phyloP scores from a whole-genome alignment of 2,797 vertebrate genomes.

The Acanthiza pusilla region DNA sequence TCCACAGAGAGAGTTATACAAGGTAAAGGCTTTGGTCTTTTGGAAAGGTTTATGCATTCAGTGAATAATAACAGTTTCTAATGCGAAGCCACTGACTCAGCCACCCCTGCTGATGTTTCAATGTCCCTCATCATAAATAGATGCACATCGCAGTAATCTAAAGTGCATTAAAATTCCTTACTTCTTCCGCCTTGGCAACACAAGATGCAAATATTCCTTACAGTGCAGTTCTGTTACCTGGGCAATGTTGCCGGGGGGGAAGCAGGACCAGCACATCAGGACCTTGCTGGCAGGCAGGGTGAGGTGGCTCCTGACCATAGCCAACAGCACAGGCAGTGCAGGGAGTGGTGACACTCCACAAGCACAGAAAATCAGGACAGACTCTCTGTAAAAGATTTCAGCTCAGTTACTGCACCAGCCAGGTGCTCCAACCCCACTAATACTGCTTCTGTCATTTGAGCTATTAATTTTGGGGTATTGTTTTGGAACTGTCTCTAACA shows the following conservation, averaged over 20 bases:
- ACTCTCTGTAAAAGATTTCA: background rate
- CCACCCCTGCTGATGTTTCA: background rate
- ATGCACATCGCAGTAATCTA: background rate
- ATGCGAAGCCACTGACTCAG: background rate
- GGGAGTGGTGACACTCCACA: background rate
- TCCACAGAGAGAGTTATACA: background rate
- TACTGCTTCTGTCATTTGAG: background rate
- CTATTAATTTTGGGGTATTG: background rate
- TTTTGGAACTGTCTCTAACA: background rate
- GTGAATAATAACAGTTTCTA: background rate
- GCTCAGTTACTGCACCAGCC: background rate
- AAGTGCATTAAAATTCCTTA: background rate
- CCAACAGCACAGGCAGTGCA: background rate
- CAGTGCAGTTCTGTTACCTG: background rate
- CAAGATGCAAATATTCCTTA: background rate
- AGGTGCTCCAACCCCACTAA: background rate
- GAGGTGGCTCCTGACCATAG: background rate
- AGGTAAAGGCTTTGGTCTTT: background rate
- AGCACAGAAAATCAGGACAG: background rate
- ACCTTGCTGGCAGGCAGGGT: background rate
- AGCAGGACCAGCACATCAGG: background rate
- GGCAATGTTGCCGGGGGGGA: background rate
- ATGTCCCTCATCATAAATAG: background rate
- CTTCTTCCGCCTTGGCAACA: background rate
- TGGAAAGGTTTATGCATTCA: background rate